A percentile compares a stretch with the other conserved stretches of the same genome.
phyloP scores from a whole-genome alignment of 2,797 vertebrate species.

The Parauchenoglanis punctatus region DNA sequence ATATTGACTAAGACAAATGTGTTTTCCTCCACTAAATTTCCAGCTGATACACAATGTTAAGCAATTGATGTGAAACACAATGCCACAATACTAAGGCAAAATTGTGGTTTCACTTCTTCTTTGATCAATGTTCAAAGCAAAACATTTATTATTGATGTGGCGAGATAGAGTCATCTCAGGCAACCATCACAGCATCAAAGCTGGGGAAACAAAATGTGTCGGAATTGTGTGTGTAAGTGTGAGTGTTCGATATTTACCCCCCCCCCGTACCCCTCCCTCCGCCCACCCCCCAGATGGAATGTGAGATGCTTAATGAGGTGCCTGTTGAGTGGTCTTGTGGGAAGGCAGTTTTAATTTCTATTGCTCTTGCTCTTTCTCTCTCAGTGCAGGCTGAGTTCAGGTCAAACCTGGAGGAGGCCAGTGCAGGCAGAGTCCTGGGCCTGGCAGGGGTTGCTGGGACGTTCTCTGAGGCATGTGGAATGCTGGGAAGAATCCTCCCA shows the following conservation, averaged over 20 bases:
- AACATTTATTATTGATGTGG: slow-evolving; percentile 75
- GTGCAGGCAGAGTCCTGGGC: slow-evolving; percentile 63
- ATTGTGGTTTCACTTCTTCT: slow-evolving; percentile 62
- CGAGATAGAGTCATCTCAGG: slow-evolving; percentile 58
- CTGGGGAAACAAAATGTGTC: slow-evolving; percentile 72
- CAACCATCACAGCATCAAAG: slow-evolving; percentile 60
- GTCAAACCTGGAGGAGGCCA: slow-evolving; percentile 54
- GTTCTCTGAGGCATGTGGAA: slow-evolving; percentile 74
- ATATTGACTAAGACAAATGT: slow-evolving; percentile 54
- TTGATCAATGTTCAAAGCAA: slow-evolving; percentile 70
- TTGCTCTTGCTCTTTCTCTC: slow-evolving; percentile 46
- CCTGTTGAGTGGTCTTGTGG: slow-evolving; percentile 63
- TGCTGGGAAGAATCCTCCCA: slow-evolving; percentile 63
- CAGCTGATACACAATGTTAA: slow-evolving; percentile 57
- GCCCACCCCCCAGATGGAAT: slow-evolving; percentile 74
- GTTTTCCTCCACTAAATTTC: slow-evolving; percentile 51
- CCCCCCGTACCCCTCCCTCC: too few relatives aligned
- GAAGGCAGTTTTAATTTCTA: slow-evolving; percentile 77
- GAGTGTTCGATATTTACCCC: slow-evolving; percentile 23
- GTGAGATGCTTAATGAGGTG: slow-evolving; percentile 83
- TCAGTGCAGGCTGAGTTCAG: slow-evolving; percentile 71
- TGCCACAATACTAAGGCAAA: slow-evolving; percentile 58
- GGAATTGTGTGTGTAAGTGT: slow-evolving; percentile 37
- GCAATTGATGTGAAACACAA: slow-evolving; percentile 65
- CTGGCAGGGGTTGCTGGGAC: slow-evolving; percentile 73